Base-by-base conservation (phyloP, 2,888 invertebrate species). In the Colostygia pectinataria region DNA sequence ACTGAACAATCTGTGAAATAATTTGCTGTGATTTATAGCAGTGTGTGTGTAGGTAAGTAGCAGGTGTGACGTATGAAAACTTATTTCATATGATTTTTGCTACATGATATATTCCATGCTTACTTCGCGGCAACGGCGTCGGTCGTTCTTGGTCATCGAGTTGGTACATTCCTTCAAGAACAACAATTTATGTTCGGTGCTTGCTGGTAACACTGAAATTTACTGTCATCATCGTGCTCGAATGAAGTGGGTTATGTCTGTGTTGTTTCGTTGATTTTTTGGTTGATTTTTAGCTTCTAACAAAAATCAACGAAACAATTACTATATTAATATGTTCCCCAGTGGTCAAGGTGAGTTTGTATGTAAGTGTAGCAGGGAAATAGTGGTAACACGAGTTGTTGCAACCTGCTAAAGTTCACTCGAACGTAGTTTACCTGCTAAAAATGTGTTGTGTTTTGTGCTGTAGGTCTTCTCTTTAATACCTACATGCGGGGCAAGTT, bases 291-390 rank as follows among this genome's bases (percentile, higher is more conserved):
- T 54, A 39, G 38, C 23, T 46, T 46, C 53, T 55, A 57, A 28
- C 53, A 61, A 61, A 61, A 61, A 61, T 61, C 61, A 61, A 61
- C 61, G 61, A 61, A 61, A 61, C 61, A 61, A 61, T 61, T 56
- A 58, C 58, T 55, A 45, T 29, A 47, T 42, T 54, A 61, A 36
- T 53, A 61, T 61, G 61, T 61, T 61, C 55, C 61, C 61, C 53
- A 58, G 61, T 58, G 58, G 58, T 49, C 61, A 61, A 61, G 61
- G 61, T 61, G 42, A 61, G 58, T 46, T 47, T 41, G 33, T 13
- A 34, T 43, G 34, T 46, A 42, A 28, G 28, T 42, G 37, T 42
- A 42, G 33, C 29, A n/a, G 10, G 18, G 24, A 46, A 43, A 38
- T 31, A 36, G 40, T 43, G 39, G 33, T 32, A 24, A 34, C 40